These are phyloP conservation scores for Poeciliopsis gracilis DNA, from an alignment of 2,797 vertebrate genomes.

Conservation along the genomic window DNA sequence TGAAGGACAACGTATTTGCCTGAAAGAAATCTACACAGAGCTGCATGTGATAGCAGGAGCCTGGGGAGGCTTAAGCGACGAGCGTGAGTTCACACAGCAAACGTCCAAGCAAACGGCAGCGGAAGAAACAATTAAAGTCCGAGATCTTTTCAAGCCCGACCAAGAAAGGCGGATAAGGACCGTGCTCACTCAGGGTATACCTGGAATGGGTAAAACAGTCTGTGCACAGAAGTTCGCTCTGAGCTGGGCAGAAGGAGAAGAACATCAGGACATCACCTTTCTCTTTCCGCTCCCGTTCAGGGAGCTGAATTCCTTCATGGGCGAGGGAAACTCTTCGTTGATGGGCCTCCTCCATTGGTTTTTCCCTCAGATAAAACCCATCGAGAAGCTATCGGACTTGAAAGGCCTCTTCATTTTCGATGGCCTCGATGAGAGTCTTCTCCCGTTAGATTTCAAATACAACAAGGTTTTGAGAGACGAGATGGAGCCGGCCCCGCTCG, in stretches of 20 bases:
- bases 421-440: slow-evolving; percentile 51
- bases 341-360: slow-evolving; percentile 49
- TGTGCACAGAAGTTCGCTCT: slow-evolving; percentile 46
- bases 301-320: slow-evolving; percentile 46
- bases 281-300: slow-evolving; percentile 54
- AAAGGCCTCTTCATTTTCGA: slow-evolving; percentile 56
- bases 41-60: slow-evolving; percentile 44
- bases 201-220: slow-evolving; percentile 60
- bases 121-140: slow-evolving; percentile 22
- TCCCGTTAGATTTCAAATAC: slow-evolving; percentile 48
- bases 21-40: slow-evolving; percentile 55
- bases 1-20: slow-evolving; percentile 38
- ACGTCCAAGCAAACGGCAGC: not conserved
- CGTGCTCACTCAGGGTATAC: slow-evolving; percentile 52
- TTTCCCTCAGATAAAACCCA: slow-evolving; percentile 37
- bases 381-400: slow-evolving; percentile 11
- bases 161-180: slow-evolving; percentile 38
- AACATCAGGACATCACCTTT: slow-evolving; percentile 44
- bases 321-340: slow-evolving; percentile 23
- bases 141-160: slow-evolving; percentile 37
- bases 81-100: slow-evolving; percentile 42
- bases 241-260: slow-evolving; percentile 55
- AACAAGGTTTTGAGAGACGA: slow-evolving; percentile 47
- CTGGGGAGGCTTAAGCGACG: slow-evolving; percentile 26
- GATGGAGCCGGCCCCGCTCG: slow-evolving; percentile 15